phyloP scores from a whole-genome alignment of 37 sponge, comb jelly and placozoan genomes.

The Crambe crambe region DNA sequence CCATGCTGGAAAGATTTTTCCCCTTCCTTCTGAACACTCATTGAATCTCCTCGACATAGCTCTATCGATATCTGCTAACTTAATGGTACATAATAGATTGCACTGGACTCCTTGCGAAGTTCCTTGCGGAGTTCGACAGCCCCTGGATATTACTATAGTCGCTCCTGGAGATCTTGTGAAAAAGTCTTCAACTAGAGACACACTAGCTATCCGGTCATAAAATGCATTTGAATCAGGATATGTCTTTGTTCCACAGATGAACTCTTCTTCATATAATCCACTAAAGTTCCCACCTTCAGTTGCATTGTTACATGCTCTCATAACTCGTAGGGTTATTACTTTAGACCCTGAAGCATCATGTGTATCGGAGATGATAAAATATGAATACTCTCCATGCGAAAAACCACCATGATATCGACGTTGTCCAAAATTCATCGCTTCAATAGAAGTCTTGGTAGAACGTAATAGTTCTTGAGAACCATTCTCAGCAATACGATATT shows the following conservation, averaged over 20 bases:
- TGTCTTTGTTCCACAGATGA: background rate
- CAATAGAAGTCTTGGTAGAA: no score
- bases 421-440: no score
- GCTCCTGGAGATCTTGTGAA: background rate
- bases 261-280: conserved; percentile 11
- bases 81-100: background rate
- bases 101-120: background rate
- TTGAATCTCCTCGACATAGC: background rate
- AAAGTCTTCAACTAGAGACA: conserved; percentile 17
- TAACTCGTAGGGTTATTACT: no score
- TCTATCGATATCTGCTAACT: background rate
- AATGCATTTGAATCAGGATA: background rate
- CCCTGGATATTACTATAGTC: background rate
- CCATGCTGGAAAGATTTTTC: background rate
- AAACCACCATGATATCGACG: conserved; percentile 17
- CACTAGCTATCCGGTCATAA: conserved; percentile 13
- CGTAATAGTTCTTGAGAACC: background rate
- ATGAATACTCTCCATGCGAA: background rate
- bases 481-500: background rate
- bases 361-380: conserved; percentile 13
- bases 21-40: background rate
- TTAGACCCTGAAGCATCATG: background rate
- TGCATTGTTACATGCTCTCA: conserved; percentile 11
- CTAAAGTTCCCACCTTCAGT: background rate
- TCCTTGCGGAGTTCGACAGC: no score